phyloP scores from a whole-genome alignment of 1,140 invertebrate species.

The Bombus pyrosoma region DNA sequence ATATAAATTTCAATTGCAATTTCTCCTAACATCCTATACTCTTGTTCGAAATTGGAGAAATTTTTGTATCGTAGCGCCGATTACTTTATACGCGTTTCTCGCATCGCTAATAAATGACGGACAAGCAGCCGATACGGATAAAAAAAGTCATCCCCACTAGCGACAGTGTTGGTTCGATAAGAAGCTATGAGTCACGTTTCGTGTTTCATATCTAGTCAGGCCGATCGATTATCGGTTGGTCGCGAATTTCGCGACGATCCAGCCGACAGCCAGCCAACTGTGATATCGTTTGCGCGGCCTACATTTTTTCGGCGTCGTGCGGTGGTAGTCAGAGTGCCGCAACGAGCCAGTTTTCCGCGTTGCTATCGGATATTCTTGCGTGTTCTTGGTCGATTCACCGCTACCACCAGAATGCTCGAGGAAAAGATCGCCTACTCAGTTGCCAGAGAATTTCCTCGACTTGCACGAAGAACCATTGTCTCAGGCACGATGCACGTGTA shows the following conservation, averaged over 20 bases:
- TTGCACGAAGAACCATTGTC: not conserved
- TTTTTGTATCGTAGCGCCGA: not conserved
- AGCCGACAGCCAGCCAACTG: no score
- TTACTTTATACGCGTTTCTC: not conserved
- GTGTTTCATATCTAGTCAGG: not conserved
- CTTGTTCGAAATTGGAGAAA: no score
- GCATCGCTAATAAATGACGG: fast-evolving
- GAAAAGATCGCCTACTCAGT: not conserved
- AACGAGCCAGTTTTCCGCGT: not conserved
- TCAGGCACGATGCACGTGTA: not conserved
- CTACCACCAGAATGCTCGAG: not conserved
- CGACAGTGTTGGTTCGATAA: not conserved
- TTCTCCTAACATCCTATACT: not conserved
- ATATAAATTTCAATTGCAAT: not conserved
- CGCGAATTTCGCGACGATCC: slow-evolving; percentile 4
- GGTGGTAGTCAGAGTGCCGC: not conserved
- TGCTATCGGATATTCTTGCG: slow-evolving; percentile 20
- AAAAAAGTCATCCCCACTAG: not conserved
- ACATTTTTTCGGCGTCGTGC: not conserved
- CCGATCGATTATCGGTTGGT: not conserved
- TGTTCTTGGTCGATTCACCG: not conserved
- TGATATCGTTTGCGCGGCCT: slow-evolving; percentile 1
- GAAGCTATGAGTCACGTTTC: not conserved
- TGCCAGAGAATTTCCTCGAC: not conserved
- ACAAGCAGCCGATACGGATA: not conserved